Evolutionary conservation across 2,888 invertebrate genomes (phyloP), one percentile per base, ranked within the genome.

Genomic region (Caenorhabditis afra): DNA sequence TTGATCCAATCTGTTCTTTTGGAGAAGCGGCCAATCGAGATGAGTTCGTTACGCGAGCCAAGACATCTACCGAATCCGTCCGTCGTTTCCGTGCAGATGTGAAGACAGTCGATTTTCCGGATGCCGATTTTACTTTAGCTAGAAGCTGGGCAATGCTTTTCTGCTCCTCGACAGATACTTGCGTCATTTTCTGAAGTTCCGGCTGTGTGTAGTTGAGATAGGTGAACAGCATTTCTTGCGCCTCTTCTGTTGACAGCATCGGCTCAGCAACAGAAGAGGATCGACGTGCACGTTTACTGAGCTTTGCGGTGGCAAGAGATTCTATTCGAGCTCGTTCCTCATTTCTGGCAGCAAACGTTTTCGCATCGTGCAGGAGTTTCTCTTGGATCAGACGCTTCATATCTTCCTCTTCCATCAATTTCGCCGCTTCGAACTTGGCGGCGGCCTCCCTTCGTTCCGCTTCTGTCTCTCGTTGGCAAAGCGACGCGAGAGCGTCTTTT

Each of bases 401-500:
- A 5, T 29, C 29, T 29, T 3, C 29, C 7, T 29, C 29, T 5
- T 29, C 29, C 29, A 3, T 29, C 29, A 29, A 29, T 29, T 29
- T 29, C 3, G 29, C 29, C 29, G 29, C 29, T 29, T 29, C 29
- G 4, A 29, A 29, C 11, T 11, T 41, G 12, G 47, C 39, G 47
- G 47, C 41, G 1, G 22, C 22, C 12, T 71, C 50, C 29, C 12
- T 47, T 20, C 53, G 44, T 29, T 64, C 62, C 3, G 35, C 41
- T 71, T 62, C 58, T 0, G 44, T 49, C n/a, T 71, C 71, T 35
- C 64, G 45, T 18, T 62, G 49, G 12, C n/a, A 37, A 7, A 73
- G 41, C 3, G 58, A 50, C 39, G 64, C 64, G 8, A 73, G 41
- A 5, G 73, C 73, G 29, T 73, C 58, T 20, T 50, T 64, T 37